Evolutionary conservation across 2,797 vertebrate species (phyloP).

Genomic region (Galagoides demidoff): DNA sequence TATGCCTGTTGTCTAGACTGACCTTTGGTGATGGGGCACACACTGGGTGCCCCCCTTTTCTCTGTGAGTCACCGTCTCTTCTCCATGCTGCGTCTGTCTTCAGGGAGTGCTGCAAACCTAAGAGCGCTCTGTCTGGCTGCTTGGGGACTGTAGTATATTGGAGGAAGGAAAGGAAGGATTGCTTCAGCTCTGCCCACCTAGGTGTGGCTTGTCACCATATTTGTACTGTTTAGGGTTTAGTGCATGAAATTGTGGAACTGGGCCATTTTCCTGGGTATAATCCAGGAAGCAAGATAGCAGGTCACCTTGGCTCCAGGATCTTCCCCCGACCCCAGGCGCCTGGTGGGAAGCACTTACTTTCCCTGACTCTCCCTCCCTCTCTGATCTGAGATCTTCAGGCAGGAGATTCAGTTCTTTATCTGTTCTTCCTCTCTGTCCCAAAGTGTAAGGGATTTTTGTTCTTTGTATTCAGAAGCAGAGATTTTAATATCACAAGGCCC

Average conservation of each 20-base stretch:
- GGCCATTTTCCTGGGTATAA: background rate
- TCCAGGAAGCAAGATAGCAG: background rate
- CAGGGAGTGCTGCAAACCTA: background rate
- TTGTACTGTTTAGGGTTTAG: background rate
- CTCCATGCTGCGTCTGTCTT: background rate
- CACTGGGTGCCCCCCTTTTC: background rate
- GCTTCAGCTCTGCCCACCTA: background rate
- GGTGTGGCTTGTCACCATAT: background rate
- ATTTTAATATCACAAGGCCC: background rate
- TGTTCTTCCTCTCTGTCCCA: background rate
- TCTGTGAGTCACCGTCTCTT: background rate
- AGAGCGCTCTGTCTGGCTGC: background rate
- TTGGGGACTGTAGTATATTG: background rate
- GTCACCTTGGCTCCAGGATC: background rate
- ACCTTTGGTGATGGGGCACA: background rate
- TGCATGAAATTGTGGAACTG: background rate
- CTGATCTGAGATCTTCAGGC: background rate
- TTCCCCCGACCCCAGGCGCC: no score
- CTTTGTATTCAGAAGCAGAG: background rate
- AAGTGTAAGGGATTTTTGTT: background rate
- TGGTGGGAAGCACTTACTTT: background rate
- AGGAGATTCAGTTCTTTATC: no score
- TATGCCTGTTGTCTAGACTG: background rate
- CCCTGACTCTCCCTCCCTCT: background rate
- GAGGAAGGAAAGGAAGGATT: background rate